phyloP scores from a whole-genome alignment of 2,888 invertebrate genomes.

The Beris chalybata region DNA sequence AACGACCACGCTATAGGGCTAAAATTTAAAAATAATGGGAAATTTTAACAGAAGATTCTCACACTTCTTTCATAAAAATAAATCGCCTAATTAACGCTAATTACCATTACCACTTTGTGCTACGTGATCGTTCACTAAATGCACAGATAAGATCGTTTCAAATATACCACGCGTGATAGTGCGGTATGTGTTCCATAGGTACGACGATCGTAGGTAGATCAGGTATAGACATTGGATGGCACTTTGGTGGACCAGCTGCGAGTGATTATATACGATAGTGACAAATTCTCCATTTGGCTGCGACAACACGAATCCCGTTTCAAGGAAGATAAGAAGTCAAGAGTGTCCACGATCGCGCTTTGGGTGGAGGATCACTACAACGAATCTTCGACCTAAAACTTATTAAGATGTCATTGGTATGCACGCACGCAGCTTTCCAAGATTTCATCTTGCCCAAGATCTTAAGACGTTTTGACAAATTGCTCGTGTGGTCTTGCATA shows the following conservation, averaged over 20 bases:
- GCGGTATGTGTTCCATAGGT: neutral
- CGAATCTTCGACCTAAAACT: slow-evolving; percentile 10
- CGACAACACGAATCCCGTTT: slow-evolving; percentile 50
- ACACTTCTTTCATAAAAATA: slow-evolving; percentile 23
- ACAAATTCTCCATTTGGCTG: slow-evolving; percentile 53
- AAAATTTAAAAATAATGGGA: slow-evolving; percentile 18
- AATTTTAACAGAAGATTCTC: slow-evolving; percentile 22
- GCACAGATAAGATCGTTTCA: slow-evolving; percentile 31
- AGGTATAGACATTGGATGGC: no score
- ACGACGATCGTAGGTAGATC: no score
- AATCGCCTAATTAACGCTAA: slow-evolving; percentile 32
- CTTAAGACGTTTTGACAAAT: slow-evolving; percentile 21
- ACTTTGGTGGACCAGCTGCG: no score
- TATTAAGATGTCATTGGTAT: slow-evolving; percentile 30
- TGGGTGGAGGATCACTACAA: slow-evolving; percentile 16
- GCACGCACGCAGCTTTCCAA: slow-evolving; percentile 22
- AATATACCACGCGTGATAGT: neutral
- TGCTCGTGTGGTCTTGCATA: slow-evolving; percentile 20
- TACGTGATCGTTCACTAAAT: slow-evolving; percentile 31
- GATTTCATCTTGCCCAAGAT: neutral
- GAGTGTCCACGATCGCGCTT: slow-evolving; percentile 2
- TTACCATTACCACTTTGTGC: slow-evolving; percentile 25
- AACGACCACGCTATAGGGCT: neutral
- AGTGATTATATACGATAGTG: slow-evolving; percentile 24
- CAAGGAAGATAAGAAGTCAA: slow-evolving; percentile 20